Base-by-base conservation (phyloP, 2,797 vertebrate genomes). In the Aselliscus stoliczkanus region DNA sequence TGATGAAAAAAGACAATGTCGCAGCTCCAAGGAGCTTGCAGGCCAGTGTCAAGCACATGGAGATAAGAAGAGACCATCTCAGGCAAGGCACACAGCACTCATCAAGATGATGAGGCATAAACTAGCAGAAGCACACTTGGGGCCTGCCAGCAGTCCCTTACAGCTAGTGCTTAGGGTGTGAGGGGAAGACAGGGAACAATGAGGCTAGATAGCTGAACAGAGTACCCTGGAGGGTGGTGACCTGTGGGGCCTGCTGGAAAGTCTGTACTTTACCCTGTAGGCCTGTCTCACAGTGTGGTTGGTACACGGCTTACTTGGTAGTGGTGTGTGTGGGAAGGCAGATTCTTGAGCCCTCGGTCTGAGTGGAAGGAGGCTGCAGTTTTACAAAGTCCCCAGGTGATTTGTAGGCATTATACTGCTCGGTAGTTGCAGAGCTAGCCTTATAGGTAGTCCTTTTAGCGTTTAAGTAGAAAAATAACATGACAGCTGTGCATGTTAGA, bases 81-180 rank as follows among this genome's bases (percentile, higher is more conserved):
- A 27, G 73, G 52, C 18, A 70, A 39, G 69, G 67, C 2, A 13
- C 58, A 2, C 2, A 12, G 18, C 14, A 21, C 10, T 65, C 56
- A 69, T 25, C 21, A 76, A 52, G 31, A 21, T 0, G 0, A 9
- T 0, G 5, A 67, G 69, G 18, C 3, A 7, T 23, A 7, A 17
- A 37, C 52, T 0, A 1, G 15, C 70, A 69, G n/a, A 1, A 54
- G 34, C n/a, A 58, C 39, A 10, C 50, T 5, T 69, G 67, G 42
- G 60, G 31, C 54, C 3, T 31, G 2, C 11, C 21, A 17, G 11
- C 0, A 18, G 50, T 3, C 58, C 23, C 12, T 29, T 18, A 31
- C 2, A 44, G 58, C 27, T 9, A 34, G 25, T 64, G 12, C 62
- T 31, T 14, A 60, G 12, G 27, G 2, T 21, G 1, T 12, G 27